Percentiles rank a stretch among this genome's conserved stretches.
Evolutionary conservation across 1,140 invertebrate genomes (phyloP).

Genomic region (honey bee (Apis mellifera)): DNA sequence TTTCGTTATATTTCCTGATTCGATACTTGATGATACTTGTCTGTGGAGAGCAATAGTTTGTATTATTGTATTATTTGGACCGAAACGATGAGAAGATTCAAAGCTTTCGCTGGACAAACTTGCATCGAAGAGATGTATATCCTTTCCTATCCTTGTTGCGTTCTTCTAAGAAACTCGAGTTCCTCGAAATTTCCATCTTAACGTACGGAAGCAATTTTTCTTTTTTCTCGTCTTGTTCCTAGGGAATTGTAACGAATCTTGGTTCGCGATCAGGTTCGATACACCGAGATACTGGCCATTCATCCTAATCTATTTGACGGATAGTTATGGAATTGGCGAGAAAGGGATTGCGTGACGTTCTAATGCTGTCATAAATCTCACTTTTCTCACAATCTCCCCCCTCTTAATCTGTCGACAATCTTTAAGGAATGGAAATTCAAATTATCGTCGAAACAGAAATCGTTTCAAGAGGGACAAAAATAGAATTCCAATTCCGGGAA

Average conservation of each 20-base stretch:
- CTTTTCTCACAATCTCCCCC: background rate
- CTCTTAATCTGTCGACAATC: too few species aligned
- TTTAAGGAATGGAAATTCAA: too few species aligned
- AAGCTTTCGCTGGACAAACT: background rate
- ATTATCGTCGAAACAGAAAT: too few species aligned
- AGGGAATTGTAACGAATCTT: background rate
- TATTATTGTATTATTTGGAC: slow-evolving; percentile 16
- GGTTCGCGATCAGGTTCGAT: background rate
- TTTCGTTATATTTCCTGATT: too few species aligned
- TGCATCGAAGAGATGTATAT: background rate
- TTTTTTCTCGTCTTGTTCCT: background rate
- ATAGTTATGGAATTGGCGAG: background rate
- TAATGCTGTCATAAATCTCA: background rate
- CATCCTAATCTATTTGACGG: background rate
- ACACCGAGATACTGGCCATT: background rate
- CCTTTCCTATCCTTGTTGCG: background rate
- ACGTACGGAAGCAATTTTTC: background rate
- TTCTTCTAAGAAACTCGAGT: background rate
- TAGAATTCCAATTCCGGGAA: too few species aligned
- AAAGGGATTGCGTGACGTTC: background rate
- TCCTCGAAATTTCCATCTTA: too few species aligned
- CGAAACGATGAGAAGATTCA: background rate
- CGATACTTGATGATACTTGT: background rate
- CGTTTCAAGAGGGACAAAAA: too few species aligned
- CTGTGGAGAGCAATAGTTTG: background rate